These are phyloP conservation scores for Parauchenoglanis ngamensis DNA, from an alignment of 2,797 vertebrate genomes.

Conservation along the genomic window DNA sequence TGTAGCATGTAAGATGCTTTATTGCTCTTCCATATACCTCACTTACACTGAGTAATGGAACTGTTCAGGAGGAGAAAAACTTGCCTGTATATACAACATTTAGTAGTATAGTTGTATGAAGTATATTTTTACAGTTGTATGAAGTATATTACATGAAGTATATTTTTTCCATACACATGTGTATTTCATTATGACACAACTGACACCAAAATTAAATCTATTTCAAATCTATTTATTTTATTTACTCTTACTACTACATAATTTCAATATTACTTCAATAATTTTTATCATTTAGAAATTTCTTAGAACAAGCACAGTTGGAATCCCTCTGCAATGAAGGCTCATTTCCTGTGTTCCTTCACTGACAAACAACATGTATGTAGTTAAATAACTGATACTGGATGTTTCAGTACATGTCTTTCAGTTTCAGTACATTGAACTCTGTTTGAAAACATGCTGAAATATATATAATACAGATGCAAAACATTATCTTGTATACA, in stretches of 20 bases:
- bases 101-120: not conserved
- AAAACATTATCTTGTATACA: not conserved
- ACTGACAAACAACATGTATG: not conserved
- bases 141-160: not conserved
- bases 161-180: not conserved
- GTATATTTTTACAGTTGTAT: not conserved
- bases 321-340: not conserved
- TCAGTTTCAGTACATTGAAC: too few species aligned
- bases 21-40: not conserved
- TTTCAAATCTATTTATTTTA: not conserved
- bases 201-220: not conserved
- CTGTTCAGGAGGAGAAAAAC: not conserved
- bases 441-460: not conserved
- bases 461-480: not conserved
- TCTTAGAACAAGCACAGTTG: not conserved
- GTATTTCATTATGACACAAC: not conserved
- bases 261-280: not conserved
- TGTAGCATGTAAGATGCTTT: constrained; percentile 14
- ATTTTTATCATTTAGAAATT: not conserved
- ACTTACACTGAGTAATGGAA: not conserved
- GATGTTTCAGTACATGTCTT: too few species aligned
- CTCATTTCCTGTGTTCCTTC: not conserved
- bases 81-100: not conserved
- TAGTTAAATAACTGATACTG: not conserved
- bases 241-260: not conserved